These are phyloP conservation scores for Tenthredo livida DNA, from an alignment of 2,888 invertebrate genomes.

Conservation along the genomic window DNA sequence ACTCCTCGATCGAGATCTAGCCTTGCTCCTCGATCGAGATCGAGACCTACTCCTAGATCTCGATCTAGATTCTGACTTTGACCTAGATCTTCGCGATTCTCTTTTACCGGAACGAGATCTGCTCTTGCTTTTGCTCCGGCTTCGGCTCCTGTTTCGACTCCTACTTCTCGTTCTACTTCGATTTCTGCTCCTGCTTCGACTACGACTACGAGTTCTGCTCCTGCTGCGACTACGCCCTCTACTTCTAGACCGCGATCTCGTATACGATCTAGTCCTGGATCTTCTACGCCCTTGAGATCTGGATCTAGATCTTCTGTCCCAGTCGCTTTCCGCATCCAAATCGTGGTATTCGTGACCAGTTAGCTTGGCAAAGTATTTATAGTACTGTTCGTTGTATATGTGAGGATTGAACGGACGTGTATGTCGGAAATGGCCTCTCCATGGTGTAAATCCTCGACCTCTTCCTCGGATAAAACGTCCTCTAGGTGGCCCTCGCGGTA, in stretches of 20 bases:
- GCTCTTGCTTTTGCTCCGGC: slow-evolving; percentile 1
- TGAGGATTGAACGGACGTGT: slow-evolving; percentile 74
- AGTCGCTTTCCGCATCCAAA: slow-evolving; percentile 78
- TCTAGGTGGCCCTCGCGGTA: slow-evolving; percentile 64
- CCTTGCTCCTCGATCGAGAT: slow-evolving; percentile 61
- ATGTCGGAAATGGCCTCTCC: slow-evolving; percentile 64
- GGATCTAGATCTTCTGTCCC: slow-evolving; percentile 69
- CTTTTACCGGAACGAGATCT: slow-evolving; percentile 34
- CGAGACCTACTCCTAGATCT: slow-evolving; percentile 54
- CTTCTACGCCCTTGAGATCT: slow-evolving; percentile 66
- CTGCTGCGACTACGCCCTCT: slow-evolving; percentile 58
- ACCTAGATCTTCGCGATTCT: slow-evolving; percentile 42
- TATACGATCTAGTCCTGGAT: slow-evolving; percentile 63
- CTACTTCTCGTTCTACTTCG: neutral
- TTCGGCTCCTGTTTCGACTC: neutral
- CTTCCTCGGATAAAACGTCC: slow-evolving; percentile 55
- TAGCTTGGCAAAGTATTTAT: slow-evolving; percentile 83
- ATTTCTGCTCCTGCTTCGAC: slow-evolving; percentile 59
- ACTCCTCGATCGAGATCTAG: slow-evolving; percentile 63
- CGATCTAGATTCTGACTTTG: slow-evolving; percentile 30
- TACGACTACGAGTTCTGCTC: slow-evolving; percentile 62
- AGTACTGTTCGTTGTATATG: slow-evolving; percentile 78
- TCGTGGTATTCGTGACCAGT: slow-evolving; percentile 80
- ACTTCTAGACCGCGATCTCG: slow-evolving; percentile 64
- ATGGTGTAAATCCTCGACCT: slow-evolving; percentile 63